Evolutionary conservation across 2,113 vertebrate genomes (phyloP).

Genomic region (Saccopteryx leptura): DNA sequence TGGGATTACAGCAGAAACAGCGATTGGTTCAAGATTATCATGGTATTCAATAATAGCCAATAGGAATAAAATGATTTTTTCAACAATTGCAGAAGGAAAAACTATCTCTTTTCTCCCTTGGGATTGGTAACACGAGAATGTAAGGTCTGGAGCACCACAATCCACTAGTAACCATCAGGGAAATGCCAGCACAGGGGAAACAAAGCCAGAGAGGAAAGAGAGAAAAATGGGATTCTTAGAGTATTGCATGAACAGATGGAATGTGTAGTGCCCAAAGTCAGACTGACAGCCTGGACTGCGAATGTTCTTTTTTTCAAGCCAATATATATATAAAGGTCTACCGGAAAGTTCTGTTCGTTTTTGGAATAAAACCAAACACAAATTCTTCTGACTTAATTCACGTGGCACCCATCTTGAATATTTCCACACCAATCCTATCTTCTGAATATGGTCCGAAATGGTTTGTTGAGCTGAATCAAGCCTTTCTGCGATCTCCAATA

Average conservation of each 20-base stretch:
- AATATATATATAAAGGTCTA: too few relatives aligned
- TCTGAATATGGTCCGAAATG: too few relatives aligned
- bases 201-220: background rate
- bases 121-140: background rate
- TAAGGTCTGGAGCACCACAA: background rate
- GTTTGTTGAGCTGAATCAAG: too few relatives aligned
- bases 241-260: background rate
- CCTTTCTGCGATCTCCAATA: too few relatives aligned
- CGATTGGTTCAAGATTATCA: background rate
- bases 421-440: too few relatives aligned
- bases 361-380: too few relatives aligned
- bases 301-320: background rate
- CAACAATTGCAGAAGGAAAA: background rate
- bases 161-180: background rate
- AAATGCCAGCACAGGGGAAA: background rate
- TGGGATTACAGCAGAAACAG: background rate
- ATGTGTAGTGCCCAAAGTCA: background rate
- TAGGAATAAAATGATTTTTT: background rate
- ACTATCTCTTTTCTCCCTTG: background rate
- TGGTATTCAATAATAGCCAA: background rate
- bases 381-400: too few relatives aligned
- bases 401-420: too few relatives aligned
- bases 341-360: too few relatives aligned
- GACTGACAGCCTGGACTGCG: background rate
- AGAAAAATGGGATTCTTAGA: background rate